Evolutionary conservation across 37 sponge, comb jelly and placozoan genomes (phyloP).

Genomic region (Axinella damicornis): DNA sequence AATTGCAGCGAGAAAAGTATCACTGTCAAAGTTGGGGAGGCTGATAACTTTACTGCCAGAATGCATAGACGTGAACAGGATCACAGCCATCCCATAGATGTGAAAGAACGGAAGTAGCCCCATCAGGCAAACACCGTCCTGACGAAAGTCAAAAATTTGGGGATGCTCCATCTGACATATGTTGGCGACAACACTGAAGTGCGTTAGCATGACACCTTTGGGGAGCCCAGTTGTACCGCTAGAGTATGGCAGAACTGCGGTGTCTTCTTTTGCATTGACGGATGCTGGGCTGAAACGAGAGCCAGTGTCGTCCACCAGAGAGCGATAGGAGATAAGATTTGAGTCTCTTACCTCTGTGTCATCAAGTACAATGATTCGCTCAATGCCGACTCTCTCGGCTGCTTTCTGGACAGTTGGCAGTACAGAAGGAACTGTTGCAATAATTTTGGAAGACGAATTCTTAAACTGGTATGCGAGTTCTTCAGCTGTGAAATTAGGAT

Average conservation of each 20-base stretch:
- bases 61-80: conserved; percentile 46
- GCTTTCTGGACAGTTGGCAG: conserved; percentile 61
- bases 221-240: conserved; percentile 96
- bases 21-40: conserved; percentile 80
- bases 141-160: conserved; percentile 3
- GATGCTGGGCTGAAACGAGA: conserved; percentile 31
- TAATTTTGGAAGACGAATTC: conserved; percentile 53
- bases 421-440: conserved; percentile 68
- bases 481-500: conserved; percentile 72
- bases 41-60: conserved; percentile 62
- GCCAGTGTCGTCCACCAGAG: conserved; percentile 54
- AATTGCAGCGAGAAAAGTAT: conserved; percentile 17
- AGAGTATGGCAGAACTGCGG: conserved; percentile 79
- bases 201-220: conserved; percentile 92
- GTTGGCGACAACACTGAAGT: conserved; percentile 74
- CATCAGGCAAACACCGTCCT: not conserved
- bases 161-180: conserved; percentile 52
- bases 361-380: conserved; percentile 58
- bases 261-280: conserved; percentile 55
- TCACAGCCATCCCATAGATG: conserved; percentile 78
- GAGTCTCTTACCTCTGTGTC: not conserved
- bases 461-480: conserved; percentile 83
- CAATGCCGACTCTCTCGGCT: conserved; percentile 12
- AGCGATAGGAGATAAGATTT: conserved; percentile 32
- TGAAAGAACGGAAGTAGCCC: conserved; percentile 86